These are phyloP conservation scores for Rhopalosiphum nymphaeae DNA, from an alignment of 2,888 invertebrate genomes.

Conservation along the genomic window DNA sequence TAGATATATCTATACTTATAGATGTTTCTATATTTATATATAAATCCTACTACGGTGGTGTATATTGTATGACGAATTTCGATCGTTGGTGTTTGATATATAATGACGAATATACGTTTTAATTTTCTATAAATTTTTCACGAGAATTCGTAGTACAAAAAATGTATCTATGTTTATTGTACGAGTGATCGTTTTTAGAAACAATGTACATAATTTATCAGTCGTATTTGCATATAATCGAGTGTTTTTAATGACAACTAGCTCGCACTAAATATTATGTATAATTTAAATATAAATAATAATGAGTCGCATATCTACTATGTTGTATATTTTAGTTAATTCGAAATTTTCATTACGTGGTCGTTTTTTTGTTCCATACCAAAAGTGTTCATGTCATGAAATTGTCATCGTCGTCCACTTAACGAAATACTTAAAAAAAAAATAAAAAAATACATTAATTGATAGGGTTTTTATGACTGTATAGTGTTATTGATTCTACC, in stretches of 20 bases:
- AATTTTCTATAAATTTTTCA: not conserved
- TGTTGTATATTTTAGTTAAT: not conserved
- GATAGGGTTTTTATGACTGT: not conserved
- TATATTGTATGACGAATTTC: not conserved
- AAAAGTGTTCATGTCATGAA: not conserved
- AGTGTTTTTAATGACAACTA: not conserved
- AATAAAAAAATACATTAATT: not conserved
- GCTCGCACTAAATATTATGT: not conserved
- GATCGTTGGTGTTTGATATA: not conserved
- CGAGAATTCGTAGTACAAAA: not conserved
- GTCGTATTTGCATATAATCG: not conserved
- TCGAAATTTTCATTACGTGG: not conserved
- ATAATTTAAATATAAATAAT: not conserved
- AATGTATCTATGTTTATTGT: not conserved
- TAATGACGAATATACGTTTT: not conserved
- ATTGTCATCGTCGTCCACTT: constrained; percentile 1
- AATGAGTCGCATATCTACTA: not conserved
- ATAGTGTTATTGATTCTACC: not conserved
- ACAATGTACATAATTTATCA: not conserved
- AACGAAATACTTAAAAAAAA: not conserved
- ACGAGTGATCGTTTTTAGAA: not conserved
- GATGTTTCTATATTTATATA: too few relatives aligned
- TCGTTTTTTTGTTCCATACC: not conserved
- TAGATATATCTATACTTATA: not conserved
- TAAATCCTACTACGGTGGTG: not conserved